Base-by-base conservation (phyloP, 1,140 invertebrate species). In the Cotesia glomerata region DNA sequence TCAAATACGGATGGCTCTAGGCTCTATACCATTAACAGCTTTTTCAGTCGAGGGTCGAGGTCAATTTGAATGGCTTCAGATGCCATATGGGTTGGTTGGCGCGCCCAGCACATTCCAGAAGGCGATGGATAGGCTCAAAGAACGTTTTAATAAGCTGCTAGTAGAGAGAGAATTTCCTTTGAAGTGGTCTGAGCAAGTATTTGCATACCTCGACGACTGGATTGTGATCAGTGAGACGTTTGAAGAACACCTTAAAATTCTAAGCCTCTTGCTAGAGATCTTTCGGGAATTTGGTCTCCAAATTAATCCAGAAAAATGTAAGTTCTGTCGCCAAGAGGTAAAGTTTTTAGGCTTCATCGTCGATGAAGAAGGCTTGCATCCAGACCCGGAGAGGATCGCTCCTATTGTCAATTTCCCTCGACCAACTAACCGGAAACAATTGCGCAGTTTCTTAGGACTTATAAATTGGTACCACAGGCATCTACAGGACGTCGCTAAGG, bases 131-230 rank as follows among this genome's bases (percentile, higher is more conserved):
- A 26, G 26, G 0, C 26, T 26, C 26, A 26, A 26, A 3, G 26
- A 26, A 26, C 26, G 1, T 3, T 26, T 26, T 3, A 26, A 26
- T 26, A 1, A 3, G 26, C 1, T 26, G 26, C 1, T 26, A 3
- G 26, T 26, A 1, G 1, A 26, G 26, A 26, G 26, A 2, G 26
- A 26, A 26, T 2, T 26, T 1, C 26, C 26, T 26, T 2, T 26
- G 1, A 26, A 26, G 0, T 26, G 26, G 26, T 0, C 26, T 26
- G 26, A 26, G 1, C 26, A 26, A 39, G 39, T 69, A 3, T 58
- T 69, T n/a, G 67, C 39, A 5, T 69, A 69, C n/a, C n/a, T 69
- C 4, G 56, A 69, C 16, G 67, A 69, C 32, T 69, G 67, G 67
- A 69, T 69, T 5, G 14, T 56, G 0, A 49, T 69, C 1, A 58